Evolutionary conservation across 2,888 invertebrate species (phyloP).

Genomic region (Eudemis profundana): DNA sequence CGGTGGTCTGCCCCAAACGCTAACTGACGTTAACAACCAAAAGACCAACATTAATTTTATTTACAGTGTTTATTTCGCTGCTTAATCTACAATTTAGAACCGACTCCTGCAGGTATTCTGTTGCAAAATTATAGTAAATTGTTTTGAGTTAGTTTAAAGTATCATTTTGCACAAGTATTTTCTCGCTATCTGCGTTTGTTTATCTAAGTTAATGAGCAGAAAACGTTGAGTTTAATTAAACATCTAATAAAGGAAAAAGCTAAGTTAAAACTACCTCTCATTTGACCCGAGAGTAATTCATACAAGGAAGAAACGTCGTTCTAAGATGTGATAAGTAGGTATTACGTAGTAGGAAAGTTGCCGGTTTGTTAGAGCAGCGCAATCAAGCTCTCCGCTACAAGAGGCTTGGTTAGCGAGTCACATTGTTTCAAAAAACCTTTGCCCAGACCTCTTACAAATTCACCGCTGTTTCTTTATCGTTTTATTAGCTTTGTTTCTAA

Average conservation of each 20-base stretch:
- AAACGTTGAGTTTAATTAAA: constrained; percentile 9
- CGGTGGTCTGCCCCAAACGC: constrained; percentile 39
- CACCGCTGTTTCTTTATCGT: constrained; percentile 70
- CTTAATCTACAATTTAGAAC: constrained; percentile 29
- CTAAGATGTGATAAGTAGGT: constrained; percentile 36
- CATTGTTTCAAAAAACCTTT: constrained; percentile 71
- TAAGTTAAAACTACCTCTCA: not conserved
- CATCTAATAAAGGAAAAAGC: not conserved
- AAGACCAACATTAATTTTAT: constrained; percentile 44
- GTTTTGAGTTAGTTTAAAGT: not conserved
- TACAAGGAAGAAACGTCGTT: constrained; percentile 22
- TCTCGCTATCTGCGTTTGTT: not conserved
- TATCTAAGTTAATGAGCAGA: not conserved
- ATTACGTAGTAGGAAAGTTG: constrained; percentile 51
- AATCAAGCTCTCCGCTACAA: constrained; percentile 58
- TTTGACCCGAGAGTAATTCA: constrained; percentile 18
- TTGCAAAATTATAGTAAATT: constrained; percentile 4
- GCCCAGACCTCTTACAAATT: constrained; percentile 68
- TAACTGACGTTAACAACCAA: constrained; percentile 42
- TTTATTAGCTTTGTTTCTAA: constrained; percentile 75
- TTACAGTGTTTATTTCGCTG: constrained; percentile 34
- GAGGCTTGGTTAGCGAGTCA: constrained; percentile 62
- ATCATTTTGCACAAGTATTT: not conserved
- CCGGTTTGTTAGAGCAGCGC: constrained; percentile 57
- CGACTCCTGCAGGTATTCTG: not conserved